phyloP scores from a whole-genome alignment of 2,113 vertebrate species.

The Odontophorus gujanensis region DNA sequence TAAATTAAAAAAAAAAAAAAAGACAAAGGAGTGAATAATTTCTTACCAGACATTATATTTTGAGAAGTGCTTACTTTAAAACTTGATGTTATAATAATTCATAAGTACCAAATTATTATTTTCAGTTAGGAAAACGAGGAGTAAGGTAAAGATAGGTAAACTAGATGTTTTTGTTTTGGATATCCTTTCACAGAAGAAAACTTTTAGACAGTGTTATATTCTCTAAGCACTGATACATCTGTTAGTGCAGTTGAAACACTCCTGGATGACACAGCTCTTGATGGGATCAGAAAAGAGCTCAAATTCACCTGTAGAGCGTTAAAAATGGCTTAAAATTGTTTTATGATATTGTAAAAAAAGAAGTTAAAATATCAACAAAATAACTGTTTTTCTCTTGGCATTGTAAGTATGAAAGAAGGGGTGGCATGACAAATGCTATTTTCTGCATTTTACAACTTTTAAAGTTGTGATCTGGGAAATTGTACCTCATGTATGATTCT shows the following conservation, averaged over 20 bases:
- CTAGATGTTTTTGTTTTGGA: not conserved
- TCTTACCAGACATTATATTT: not conserved
- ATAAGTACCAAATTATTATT: not conserved
- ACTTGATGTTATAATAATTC: not conserved
- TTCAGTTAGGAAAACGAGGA: not conserved
- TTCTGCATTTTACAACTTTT: not conserved
- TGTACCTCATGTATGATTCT: accelerated
- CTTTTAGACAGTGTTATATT: not conserved
- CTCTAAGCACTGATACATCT: not conserved
- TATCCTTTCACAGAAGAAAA: not conserved
- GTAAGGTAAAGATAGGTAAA: not conserved
- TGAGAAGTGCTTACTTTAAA: not conserved
- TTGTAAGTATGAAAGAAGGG: not conserved
- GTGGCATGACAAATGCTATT: not conserved
- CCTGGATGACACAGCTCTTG: not conserved
- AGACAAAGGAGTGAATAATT: not conserved
- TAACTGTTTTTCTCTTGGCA: accelerated
- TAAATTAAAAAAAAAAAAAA: not conserved
- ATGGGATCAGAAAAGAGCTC: not conserved
- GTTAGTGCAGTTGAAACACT: accelerated
- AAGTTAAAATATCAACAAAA: not conserved
- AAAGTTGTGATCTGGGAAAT: not conserved
- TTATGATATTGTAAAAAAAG: not conserved
- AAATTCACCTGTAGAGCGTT: not conserved
- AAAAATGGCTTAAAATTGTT: not conserved